These are phyloP conservation scores for Eulemur albifrons DNA, from an alignment of 2,797 vertebrate genomes.

Conservation along the genomic window DNA sequence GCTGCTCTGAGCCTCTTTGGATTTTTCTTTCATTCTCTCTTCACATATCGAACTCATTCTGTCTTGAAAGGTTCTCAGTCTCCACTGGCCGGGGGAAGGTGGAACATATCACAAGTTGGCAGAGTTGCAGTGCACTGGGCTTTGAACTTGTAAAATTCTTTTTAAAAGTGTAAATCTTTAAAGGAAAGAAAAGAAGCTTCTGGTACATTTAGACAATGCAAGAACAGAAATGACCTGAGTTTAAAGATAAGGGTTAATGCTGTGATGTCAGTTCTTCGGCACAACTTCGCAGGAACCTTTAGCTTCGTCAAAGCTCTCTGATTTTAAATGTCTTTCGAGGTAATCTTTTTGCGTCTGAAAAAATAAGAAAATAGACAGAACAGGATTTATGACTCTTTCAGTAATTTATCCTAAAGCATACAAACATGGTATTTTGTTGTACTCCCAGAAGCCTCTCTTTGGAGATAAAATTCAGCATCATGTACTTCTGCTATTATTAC, in stretches of 20 bases:
- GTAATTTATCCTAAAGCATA: conserved; percentile 53
- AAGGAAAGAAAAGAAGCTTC: conserved; percentile 65
- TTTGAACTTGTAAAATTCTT: conserved; percentile 77
- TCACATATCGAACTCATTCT: conserved; percentile 70
- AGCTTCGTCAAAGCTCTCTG: conserved; percentile 66
- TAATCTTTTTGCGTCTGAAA: conserved; percentile 70
- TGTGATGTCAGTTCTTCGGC: conserved; percentile 59
- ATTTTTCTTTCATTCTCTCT: conserved; percentile 70
- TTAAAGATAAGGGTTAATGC: conserved; percentile 78
- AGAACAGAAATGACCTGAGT: conserved; percentile 73
- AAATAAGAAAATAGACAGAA: conserved; percentile 67
- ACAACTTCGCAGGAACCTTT: conserved; percentile 69
- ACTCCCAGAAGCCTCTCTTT: not conserved
- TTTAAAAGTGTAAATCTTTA: conserved; percentile 71
- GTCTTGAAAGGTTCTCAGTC: conserved; percentile 68
- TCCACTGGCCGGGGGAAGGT: conserved; percentile 60
- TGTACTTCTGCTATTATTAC: not conserved
- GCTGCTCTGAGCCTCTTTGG: conserved; percentile 46
- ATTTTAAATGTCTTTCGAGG: conserved; percentile 66
- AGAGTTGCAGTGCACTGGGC: conserved; percentile 62
- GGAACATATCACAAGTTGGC: conserved; percentile 65
- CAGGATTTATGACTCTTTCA: conserved; percentile 40
- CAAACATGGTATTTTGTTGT: conserved; percentile 40
- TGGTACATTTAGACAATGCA: conserved; percentile 69
- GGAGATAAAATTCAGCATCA: conserved; percentile 25